Evolutionary conservation across 2,888 invertebrate genomes (phyloP), one percentile per base, ranked within the genome.

Genomic region (Eulithis prunata): DNA sequence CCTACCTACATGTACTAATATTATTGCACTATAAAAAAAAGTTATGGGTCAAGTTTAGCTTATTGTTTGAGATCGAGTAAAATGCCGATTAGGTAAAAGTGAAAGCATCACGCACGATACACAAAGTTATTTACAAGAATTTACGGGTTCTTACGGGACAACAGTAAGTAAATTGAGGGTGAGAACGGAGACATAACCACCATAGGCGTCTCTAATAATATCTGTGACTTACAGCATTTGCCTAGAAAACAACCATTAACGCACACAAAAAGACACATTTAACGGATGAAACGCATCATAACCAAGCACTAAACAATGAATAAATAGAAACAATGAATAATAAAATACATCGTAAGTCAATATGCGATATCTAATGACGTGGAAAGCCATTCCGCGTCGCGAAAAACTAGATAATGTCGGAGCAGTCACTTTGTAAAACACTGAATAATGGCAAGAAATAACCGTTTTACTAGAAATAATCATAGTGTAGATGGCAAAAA

Each of bases 381-480:
- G 87, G 87, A 91, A 90, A 89, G 83, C 79, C 75, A 83, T 79
- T 79, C 77, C 77, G 72, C 73, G 74, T 73, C 75, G 72, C 68
- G 77, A 86, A 88, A 87, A 85, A 80, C 77, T 72, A 79, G 77
- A 80, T 81, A 83, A 80, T 61, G 78, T 82, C 74, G 78, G 77
- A 81, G 76, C 78, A 84, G 83, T 81, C 82, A 83, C 83, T 88
- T 88, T 87, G 86, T 88, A 86, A 86, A 89, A 87, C 86, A 86
- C 84, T 87, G 85, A 83, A 85, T 79, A 80, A 86, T 85, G 84
- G 86, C 83, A 86, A 89, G 87, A 89, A 87, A 88, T 78, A 84
- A 85, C 85, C 85, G 86, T 88, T 89, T 89, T 86, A 87, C 83
- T 81, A 86, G 86, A 90, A 89, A 84, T 89, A 91, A 90, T 91